Base-by-base conservation (phyloP, 2,888 invertebrate species). In the Dilophus febrilis region DNA sequence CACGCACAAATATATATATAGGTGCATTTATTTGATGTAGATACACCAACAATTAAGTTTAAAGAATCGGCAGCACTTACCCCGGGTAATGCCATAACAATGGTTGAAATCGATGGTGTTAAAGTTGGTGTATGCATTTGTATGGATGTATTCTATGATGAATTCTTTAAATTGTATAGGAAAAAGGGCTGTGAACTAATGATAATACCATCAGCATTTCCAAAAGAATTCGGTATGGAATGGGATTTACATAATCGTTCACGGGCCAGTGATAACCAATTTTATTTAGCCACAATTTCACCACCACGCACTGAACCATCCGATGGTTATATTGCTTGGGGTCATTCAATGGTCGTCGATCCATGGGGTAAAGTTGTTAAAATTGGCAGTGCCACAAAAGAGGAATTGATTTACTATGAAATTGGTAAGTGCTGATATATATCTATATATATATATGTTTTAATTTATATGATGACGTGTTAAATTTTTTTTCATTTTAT, bases 1-100 rank as follows among this genome's bases (percentile, higher is more conserved):
- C 13, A 34, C 31, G 47, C 58, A 57, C 3, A 6, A 3, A 35
- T 22, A 19, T 22, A n/a, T n/a, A 8, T 14, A 30, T 58, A 87
- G 85, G 69, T 92, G 54, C 95, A 95, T 62, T 68, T 97, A 36
- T 95, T 95, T 63, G 92, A 92, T 61, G 87, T 95, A 48, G 82
- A 91, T 59, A 83, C 92, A 44, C 85, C 86, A 27, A 84, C 82
- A 14, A 80, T 83, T 56, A 77, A 74, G 10, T 94, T 95, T 58
- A 80, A 83, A 51, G 95, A 95, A 59, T 91, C 90, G 0, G 81
- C 85, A 38, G 76, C 76, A 1, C 61, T 95, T 7, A 70, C 72
- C 30, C 68, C 86, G 1, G 95, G 94, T 1, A 67, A 77, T 51
- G 59, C 71, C n/a, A 58, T 87, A 37, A 78, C 79, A 0, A 76